A percentile compares a stretch with the other conserved stretches of the same genome.
phyloP scores from a whole-genome alignment of 2,113 vertebrate species.

The Rhinolophus sinicus region DNA sequence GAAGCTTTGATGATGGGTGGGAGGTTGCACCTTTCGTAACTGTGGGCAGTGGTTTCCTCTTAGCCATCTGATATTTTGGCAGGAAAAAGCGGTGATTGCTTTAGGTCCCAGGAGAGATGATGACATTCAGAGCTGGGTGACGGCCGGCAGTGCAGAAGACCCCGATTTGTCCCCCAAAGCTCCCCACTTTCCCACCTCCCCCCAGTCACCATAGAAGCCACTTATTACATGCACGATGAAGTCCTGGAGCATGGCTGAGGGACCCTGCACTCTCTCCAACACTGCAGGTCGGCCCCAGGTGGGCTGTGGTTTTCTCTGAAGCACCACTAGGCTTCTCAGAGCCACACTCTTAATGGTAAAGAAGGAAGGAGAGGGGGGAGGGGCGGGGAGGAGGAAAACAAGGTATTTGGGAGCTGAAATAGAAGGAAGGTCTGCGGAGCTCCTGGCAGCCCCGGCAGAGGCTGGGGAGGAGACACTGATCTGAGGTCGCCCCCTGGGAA shows the following conservation, averaged over 20 bases:
- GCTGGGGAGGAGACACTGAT: neutral
- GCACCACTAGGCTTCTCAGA: neutral
- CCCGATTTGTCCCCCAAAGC: neutral
- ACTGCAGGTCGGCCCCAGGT: rapidly evolving
- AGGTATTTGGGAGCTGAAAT: neutral
- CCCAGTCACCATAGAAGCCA: neutral
- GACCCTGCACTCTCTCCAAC: neutral
- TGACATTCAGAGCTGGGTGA: neutral
- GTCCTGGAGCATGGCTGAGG: rapidly evolving
- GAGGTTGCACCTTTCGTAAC: rapidly evolving
- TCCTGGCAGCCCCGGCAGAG: neutral
- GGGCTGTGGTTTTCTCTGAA: neutral
- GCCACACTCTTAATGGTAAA: neutral
- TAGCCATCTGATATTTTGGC: rapidly evolving
- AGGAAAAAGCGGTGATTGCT: neutral
- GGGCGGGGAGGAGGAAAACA: neutral
- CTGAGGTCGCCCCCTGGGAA: neutral
- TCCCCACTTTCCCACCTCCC: neutral
- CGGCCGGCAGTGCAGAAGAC: rapidly evolving
- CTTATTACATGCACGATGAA: neutral
- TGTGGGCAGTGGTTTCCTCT: neutral
- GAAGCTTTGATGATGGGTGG: neutral
- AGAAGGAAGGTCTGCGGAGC: neutral
- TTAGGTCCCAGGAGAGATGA: neutral
- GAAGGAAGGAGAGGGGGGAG: too few relatives aligned